Percentiles rank a stretch among this genome's conserved stretches.
Conservation (phyloP, 2,113 vertebrate species). For the Actenoides hombroni region DNA sequence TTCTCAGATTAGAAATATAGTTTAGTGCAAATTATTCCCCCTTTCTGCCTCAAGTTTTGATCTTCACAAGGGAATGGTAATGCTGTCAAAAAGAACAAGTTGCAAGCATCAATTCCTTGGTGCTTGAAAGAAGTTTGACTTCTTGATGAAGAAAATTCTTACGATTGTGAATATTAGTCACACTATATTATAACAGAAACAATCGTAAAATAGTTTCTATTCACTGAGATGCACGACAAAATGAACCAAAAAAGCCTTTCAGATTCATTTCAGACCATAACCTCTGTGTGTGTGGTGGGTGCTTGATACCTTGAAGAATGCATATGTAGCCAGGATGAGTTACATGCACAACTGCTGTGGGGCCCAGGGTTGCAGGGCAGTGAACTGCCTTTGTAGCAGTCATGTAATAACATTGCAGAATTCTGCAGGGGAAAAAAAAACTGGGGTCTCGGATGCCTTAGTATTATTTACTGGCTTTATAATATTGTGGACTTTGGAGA, state of each 20-base stretch:
- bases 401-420: background rate
- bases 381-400: slow-evolving; percentile 31
- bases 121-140: background rate
- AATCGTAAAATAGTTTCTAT: background rate
- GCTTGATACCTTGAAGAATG: slow-evolving; percentile 51
- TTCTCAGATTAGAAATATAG: background rate
- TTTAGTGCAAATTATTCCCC: background rate
- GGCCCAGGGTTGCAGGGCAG: slow-evolving; percentile 40
- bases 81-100: background rate
- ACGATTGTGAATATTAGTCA: background rate
- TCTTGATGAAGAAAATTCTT: background rate
- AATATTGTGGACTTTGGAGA: background rate
- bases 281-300: slow-evolving; percentile 1
- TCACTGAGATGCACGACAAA: slow-evolving; percentile 3
- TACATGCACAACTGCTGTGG: slow-evolving; percentile 71
- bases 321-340: slow-evolving; percentile 30
- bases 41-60: background rate
- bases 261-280: background rate
- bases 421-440: background rate
- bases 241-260: background rate
- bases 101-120: background rate
- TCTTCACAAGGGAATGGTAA: background rate
- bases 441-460: background rate
- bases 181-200: fast-evolving
- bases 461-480: slow-evolving; percentile 5